Conservation (phyloP, 2,797 vertebrate genomes). For the Sebastes kiyomatsui region DNA sequence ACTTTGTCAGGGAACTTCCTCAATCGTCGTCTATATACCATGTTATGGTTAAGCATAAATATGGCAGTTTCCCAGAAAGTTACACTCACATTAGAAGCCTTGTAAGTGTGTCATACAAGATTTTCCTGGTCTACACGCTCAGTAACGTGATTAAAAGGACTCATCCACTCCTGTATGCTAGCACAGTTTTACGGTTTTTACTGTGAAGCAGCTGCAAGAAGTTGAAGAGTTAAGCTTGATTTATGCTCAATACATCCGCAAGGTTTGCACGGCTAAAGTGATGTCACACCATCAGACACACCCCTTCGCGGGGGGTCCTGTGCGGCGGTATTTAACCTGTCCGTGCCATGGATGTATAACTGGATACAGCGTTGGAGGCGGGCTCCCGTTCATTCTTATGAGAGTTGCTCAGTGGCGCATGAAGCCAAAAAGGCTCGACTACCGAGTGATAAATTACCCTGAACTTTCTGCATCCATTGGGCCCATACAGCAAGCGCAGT, state of each 20-base stretch:
- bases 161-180: background rate
- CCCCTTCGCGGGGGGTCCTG: too few species aligned
- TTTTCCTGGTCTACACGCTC: background rate
- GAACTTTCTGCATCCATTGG: too few species aligned
- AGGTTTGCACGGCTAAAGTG: too few species aligned
- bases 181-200: background rate
- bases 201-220: background rate
- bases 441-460: too few species aligned
- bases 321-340: too few species aligned
- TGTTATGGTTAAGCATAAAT: background rate
- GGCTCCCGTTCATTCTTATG: too few species aligned
- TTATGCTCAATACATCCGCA: background rate
- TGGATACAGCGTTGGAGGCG: too few species aligned
- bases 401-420: too few species aligned
- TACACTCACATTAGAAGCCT: background rate
- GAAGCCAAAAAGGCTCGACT: too few species aligned
- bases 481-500: too few species aligned
- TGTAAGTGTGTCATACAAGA: background rate
- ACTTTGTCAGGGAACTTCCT: conserved; percentile 8
- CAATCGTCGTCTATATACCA: background rate
- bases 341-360: too few species aligned
- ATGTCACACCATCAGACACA: too few species aligned
- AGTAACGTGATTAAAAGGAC: background rate
- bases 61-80: background rate
- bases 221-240: background rate